Conservation (phyloP, 1,140 invertebrate species). For the Melipona quadrifasciata region DNA sequence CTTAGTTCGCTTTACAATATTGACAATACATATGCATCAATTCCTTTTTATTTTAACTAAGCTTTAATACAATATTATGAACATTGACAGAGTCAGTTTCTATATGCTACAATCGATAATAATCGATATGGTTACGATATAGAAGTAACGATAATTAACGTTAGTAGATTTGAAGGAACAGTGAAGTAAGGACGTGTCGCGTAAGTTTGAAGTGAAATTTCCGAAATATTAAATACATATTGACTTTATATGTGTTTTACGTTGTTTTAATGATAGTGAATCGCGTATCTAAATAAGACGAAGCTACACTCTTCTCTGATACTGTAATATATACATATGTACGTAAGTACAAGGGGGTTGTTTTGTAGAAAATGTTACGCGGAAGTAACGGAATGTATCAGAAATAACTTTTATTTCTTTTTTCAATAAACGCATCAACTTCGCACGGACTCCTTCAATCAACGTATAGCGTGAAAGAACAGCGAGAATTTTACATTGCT, state of each 20-base stretch:
- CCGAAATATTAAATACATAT: not conserved
- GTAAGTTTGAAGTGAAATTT: not conserved
- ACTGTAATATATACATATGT: not conserved
- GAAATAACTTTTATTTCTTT: slow-evolving; percentile 31
- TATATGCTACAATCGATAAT: not conserved
- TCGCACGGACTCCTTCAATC: too few relatives aligned
- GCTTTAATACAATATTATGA: not conserved
- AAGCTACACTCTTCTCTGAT: not conserved
- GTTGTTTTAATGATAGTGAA: not conserved
- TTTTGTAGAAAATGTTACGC: not conserved
- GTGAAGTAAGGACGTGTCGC: not conserved
- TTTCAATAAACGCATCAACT: not conserved
- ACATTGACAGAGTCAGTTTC: not conserved
- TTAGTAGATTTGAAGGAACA: not conserved
- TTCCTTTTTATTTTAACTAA: not conserved
- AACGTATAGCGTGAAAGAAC: not conserved
- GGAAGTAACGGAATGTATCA: not conserved
- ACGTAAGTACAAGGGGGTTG: not conserved
- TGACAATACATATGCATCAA: not conserved
- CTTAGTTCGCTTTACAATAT: not conserved
- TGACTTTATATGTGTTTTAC: not conserved
- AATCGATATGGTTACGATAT: slow-evolving; percentile 2
- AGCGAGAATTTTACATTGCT: not conserved
- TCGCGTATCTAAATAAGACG: not conserved
- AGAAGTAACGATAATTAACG: not conserved